phyloP scores from a whole-genome alignment of 2,888 invertebrate species.

The Ramazzottius varieornatus region DNA sequence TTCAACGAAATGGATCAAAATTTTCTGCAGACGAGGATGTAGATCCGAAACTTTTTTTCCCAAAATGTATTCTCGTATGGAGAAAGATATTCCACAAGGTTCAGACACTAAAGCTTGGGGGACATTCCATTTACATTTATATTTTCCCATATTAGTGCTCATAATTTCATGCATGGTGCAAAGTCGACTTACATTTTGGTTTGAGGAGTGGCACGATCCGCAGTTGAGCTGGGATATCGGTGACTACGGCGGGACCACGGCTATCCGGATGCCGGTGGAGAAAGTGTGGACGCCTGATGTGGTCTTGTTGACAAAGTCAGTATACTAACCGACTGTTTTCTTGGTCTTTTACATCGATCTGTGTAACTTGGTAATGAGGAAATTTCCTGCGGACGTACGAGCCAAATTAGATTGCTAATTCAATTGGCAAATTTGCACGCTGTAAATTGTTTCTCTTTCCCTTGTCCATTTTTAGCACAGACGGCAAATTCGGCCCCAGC shows the following conservation, averaged over 20 bases:
- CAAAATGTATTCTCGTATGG: neutral
- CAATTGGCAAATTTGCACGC: no score
- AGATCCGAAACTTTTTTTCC: neutral
- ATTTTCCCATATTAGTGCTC: no score
- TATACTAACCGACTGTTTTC: no score
- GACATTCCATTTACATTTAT: no score
- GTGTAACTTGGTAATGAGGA: no score
- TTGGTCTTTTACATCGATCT: neutral
- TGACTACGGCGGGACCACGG: neutral
- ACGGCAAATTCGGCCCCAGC: neutral
- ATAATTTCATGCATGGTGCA: no score
- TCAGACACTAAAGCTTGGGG: no score
- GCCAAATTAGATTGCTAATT: no score
- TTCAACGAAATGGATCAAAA: neutral
- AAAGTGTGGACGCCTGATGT: slow-evolving; percentile 2
- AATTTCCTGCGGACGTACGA: no score
- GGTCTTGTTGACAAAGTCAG: neutral
- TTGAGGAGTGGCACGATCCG: neutral
- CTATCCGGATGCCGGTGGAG: neutral
- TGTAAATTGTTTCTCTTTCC: no score
- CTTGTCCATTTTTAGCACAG: neutral
- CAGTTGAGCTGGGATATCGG: neutral
- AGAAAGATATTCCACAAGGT: neutral
- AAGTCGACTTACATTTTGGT: no score
- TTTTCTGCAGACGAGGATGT: neutral